Base-by-base conservation (phyloP, 2,888 invertebrate genomes). In the Philhelius pedissequus region DNA sequence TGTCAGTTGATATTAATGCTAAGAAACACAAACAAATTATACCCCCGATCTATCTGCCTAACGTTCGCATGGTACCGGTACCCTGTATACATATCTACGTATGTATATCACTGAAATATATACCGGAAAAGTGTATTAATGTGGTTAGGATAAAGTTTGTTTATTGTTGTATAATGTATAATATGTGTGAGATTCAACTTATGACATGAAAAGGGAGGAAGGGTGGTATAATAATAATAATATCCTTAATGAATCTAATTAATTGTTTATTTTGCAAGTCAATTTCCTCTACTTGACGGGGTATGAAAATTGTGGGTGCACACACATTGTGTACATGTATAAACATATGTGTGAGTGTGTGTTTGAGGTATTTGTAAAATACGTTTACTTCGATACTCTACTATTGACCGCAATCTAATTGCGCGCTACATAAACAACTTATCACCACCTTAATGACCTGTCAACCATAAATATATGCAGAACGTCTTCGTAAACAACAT, bases 381-480 rank as follows among this genome's bases (percentile, higher is more conserved):
- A 79, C 58, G 69, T 68, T 64, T 40, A 54, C 56, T 30, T 62
- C 64, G 70, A 68, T 40, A 40, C n/a, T 54, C 22, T 13, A 3
- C 48, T 48, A 70, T 64, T 70, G 74, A 52, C 83, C 83, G 20
- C 79, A 75, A 79, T 70, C 69, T 84, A 84, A 84, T 84, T 79
- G 79, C 75, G 79, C 70, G 75, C 66, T 64, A 75, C 64, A 70
- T 75, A 79, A 79, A 84, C 83, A 84, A 84, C 83, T 84, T 84
- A 75, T 84, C 79, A 79, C 40, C 73, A 69, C 74, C 70, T 35
- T 79, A 84, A 84, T 84, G 83, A 54, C 83, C 83, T 84, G 83
- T 79, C 83, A 84, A 75, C 74, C 79, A 75, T 79, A 79, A 84
- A 84, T 79, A 79, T 75, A 79, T 75, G 62, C 66, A 84, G 45